A percentile compares a stretch with the other conserved stretches of the same genome.
phyloP scores from a whole-genome alignment of 2,888 invertebrate species.

The Amorpha juglandis region DNA sequence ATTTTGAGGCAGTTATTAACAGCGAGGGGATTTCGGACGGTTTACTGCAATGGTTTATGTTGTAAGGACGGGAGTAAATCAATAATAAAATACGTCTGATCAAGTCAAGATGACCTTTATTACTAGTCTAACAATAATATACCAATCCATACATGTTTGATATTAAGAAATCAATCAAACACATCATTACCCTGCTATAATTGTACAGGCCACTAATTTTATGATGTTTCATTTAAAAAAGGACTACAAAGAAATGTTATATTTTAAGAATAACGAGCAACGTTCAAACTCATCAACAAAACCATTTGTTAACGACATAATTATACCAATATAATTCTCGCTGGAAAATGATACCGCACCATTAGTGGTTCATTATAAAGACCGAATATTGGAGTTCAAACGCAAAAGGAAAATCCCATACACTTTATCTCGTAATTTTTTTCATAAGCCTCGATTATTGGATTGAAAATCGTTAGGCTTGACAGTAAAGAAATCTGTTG shows the following conservation, averaged over 20 bases:
- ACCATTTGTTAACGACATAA: neutral
- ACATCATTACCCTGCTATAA: too few species aligned
- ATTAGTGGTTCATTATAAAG: conserved; percentile 15
- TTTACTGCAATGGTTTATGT: neutral
- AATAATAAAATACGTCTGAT: too few species aligned
- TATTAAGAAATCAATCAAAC: too few species aligned
- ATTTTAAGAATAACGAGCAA: neutral
- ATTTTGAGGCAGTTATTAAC: conserved; percentile 1
- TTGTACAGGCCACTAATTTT: too few species aligned
- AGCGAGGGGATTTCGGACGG: neutral
- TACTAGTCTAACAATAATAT: too few species aligned
- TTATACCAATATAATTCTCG: neutral
- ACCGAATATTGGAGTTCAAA: conserved; percentile 21
- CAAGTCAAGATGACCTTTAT: too few species aligned
- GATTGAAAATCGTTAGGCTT: conserved; percentile 29
- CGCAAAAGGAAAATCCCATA: conserved; percentile 26
- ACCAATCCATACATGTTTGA: too few species aligned
- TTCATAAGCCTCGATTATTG: conserved; percentile 27
- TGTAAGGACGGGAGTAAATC: too few species aligned
- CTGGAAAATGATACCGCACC: neutral
- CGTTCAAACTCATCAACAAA: neutral
- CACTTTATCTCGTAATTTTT: conserved; percentile 15
- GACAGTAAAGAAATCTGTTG: conserved; percentile 23
- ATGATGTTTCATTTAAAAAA: too few species aligned
- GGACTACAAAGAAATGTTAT: neutral